These are phyloP conservation scores for Nymphalis polychloros DNA, from an alignment of 2,888 invertebrate genomes.

Conservation along the genomic window DNA sequence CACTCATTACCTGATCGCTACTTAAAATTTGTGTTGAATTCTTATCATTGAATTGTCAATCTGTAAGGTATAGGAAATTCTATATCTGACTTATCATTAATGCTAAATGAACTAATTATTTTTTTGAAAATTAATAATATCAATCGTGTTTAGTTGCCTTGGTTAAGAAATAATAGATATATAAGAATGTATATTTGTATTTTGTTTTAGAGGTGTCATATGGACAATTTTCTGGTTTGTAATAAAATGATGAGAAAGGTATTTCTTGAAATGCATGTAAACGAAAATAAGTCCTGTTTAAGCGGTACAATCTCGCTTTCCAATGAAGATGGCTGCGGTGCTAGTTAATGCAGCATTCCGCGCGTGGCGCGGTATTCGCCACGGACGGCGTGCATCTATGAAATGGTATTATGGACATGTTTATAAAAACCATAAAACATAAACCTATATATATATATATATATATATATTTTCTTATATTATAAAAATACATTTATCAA, in stretches of 20 bases:
- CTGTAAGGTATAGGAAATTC: too few species aligned
- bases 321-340: constrained; percentile 59
- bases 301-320: constrained; percentile 54
- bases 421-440: constrained; percentile 21
- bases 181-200: too few species aligned
- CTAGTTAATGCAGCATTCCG: constrained; percentile 62
- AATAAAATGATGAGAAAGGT: too few species aligned
- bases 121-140: not conserved
- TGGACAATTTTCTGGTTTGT: too few species aligned
- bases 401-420: constrained; percentile 21
- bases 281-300: constrained; percentile 14
- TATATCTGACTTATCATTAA: too few species aligned
- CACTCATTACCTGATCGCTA: constrained; percentile 20
- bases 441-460: not conserved
- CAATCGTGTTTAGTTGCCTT: too few species aligned
- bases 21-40: not conserved
- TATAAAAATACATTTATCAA: too few species aligned
- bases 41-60: too few species aligned
- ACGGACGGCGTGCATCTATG: constrained; percentile 44
- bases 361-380: constrained; percentile 51
- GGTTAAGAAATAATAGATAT: too few species aligned
- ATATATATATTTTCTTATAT: too few species aligned
- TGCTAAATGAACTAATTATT: not conserved
- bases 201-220: too few species aligned
- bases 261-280: not conserved